These are phyloP conservation scores for Rhopalosiphum padi DNA, from an alignment of 1,140 invertebrate species.

Conservation along the genomic window DNA sequence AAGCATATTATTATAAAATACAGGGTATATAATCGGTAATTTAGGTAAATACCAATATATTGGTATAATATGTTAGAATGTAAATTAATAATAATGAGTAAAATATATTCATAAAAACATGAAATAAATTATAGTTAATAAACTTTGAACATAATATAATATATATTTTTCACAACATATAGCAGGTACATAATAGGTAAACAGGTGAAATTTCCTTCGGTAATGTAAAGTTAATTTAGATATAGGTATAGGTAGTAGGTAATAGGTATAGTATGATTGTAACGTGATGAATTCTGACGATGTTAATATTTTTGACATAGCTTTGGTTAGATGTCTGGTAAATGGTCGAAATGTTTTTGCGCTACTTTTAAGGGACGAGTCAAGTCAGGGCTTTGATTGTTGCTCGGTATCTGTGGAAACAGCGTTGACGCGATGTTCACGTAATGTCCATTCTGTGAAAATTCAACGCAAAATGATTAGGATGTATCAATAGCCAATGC, in stretches of 20 bases:
- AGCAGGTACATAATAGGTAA: slow-evolving; percentile 31
- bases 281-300: neutral
- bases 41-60: neutral
- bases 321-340: slow-evolving; percentile 61
- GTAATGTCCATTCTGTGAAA: slow-evolving; percentile 60
- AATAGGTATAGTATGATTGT: neutral
- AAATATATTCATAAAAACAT: slow-evolving; percentile 8
- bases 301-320: too few species aligned
- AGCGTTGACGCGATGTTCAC: slow-evolving; percentile 59
- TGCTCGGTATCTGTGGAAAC: slow-evolving; percentile 61
- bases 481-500: too few species aligned
- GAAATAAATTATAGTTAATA: slow-evolving; percentile 16
- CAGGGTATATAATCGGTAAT: neutral
- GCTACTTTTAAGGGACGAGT: slow-evolving; percentile 39
- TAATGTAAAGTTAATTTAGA: neutral
- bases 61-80: neutral
- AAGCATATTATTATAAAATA: neutral
- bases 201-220: neutral
- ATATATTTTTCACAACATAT: slow-evolving; percentile 20
- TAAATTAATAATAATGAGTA: neutral
- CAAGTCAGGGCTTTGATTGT: slow-evolving; percentile 60
- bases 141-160: slow-evolving; percentile 32
- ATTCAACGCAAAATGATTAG: neutral
- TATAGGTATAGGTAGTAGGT: neutral
- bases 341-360: slow-evolving; percentile 60